Conservation (phyloP, 2,797 vertebrate genomes). For the Halcyon badia region DNA sequence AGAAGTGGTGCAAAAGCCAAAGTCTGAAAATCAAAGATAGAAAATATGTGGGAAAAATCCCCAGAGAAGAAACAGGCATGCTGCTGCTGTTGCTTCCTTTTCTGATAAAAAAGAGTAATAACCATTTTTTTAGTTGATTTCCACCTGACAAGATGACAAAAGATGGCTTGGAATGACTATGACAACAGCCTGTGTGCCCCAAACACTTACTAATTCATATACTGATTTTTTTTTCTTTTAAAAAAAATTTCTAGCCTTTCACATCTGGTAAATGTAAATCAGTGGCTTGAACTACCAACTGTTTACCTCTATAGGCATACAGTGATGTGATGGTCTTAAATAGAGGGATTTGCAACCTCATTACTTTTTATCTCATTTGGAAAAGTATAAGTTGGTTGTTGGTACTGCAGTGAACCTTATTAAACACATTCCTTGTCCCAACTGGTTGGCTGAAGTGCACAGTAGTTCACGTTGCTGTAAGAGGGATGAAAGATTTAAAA, state of each 20-base stretch:
- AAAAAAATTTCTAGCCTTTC: background rate
- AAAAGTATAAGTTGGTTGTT: background rate
- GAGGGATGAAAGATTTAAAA: constrained; percentile 26
- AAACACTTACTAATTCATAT: constrained; percentile 37
- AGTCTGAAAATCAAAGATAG: background rate
- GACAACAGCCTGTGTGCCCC: background rate
- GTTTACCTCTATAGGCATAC: background rate
- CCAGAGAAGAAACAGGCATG: background rate
- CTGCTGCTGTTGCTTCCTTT: background rate
- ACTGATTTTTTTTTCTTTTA: background rate
- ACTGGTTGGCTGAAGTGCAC: background rate
- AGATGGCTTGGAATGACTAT: background rate
- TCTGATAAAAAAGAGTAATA: background rate
- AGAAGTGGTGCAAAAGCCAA: background rate
- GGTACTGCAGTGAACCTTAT: constrained; percentile 13
- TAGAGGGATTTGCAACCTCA: background rate
- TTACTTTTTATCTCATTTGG: constrained; percentile 29
- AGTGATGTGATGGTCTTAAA: background rate
- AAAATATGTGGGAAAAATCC: background rate
- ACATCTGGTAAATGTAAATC: constrained; percentile 23
- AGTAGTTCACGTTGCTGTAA: background rate
- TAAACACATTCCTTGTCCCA: background rate
- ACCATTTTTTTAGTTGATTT: constrained; percentile 23
- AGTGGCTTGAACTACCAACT: background rate
- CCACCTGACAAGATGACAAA: constrained; percentile 19